A percentile compares a stretch with the other conserved stretches of the same genome.
Conservation (phyloP, 2,888 invertebrate genomes). For the Sicus ferrugineus region DNA sequence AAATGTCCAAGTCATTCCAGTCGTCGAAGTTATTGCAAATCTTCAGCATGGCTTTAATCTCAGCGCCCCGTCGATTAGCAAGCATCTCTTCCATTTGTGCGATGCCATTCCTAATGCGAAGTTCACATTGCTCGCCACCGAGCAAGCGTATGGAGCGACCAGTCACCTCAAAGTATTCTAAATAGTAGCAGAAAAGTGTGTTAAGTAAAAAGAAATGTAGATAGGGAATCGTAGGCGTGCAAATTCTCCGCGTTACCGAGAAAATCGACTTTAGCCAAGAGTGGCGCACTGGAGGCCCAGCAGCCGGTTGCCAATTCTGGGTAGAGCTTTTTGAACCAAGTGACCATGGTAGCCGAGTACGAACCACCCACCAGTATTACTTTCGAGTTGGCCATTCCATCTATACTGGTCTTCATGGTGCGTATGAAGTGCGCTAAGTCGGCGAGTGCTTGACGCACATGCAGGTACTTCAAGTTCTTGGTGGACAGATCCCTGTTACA, state of each 20-base stretch:
- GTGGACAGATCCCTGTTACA: slow-evolving; percentile 67
- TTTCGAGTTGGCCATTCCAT: slow-evolving; percentile 60
- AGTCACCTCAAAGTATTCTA: slow-evolving; percentile 62
- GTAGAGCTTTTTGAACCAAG: slow-evolving; percentile 73
- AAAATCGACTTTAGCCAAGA: slow-evolving; percentile 71
- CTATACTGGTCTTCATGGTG: slow-evolving; percentile 61
- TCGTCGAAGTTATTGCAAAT: slow-evolving; percentile 57
- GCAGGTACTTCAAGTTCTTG: slow-evolving; percentile 70
- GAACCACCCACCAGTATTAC: slow-evolving; percentile 72
- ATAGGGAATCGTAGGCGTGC: background rate
- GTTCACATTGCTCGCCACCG: slow-evolving; percentile 57
- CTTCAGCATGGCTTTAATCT: slow-evolving; percentile 55
- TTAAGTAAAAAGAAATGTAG: background rate
- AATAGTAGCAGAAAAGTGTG: background rate
- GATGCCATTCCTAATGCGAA: slow-evolving; percentile 57
- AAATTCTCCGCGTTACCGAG: slow-evolving; percentile 59
- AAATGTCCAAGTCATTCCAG: slow-evolving; percentile 55
- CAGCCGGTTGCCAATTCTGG: slow-evolving; percentile 71
- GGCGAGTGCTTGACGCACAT: slow-evolving; percentile 72
- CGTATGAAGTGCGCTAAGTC: slow-evolving; percentile 73
- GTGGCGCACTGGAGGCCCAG: slow-evolving; percentile 74
- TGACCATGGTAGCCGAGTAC: slow-evolving; percentile 74
- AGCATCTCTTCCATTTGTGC: slow-evolving; percentile 56
- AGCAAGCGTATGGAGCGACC: slow-evolving; percentile 56
- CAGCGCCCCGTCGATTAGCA: slow-evolving; percentile 48